Conservation (phyloP, 2,888 invertebrate species). For the Empis livida region DNA sequence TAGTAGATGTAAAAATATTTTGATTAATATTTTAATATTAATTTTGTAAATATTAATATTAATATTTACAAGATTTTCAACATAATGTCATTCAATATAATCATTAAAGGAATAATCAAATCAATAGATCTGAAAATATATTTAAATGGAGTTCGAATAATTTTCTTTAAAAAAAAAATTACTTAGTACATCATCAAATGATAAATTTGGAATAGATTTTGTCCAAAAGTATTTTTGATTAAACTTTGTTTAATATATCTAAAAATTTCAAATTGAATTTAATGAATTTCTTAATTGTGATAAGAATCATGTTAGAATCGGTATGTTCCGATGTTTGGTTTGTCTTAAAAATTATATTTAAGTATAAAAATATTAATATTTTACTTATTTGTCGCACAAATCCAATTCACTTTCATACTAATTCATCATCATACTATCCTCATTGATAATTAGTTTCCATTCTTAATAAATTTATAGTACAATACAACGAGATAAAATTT, state of each 20-base stretch:
- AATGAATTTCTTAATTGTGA: constrained; percentile 40
- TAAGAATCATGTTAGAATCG: constrained; percentile 46
- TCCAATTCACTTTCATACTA: constrained; percentile 46
- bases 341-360: not conserved
- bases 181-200: constrained; percentile 19
- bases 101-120: constrained; percentile 49
- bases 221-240: constrained; percentile 33
- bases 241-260: constrained; percentile 24
- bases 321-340: constrained; percentile 18
- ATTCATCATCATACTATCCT: constrained; percentile 49
- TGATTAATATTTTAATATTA: no score
- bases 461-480: constrained; percentile 25
- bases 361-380: not conserved
- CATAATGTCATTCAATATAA: constrained; percentile 46
- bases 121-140: constrained; percentile 47
- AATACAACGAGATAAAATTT: constrained; percentile 30
- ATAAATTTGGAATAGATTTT: constrained; percentile 20
- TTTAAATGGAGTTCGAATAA: not conserved
- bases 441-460: constrained; percentile 27
- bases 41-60: constrained; percentile 17
- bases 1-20: not conserved
- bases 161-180: not conserved
- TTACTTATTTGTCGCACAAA: constrained; percentile 40
- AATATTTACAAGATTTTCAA: constrained; percentile 50
- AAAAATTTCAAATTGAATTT: constrained; percentile 27